A percentile compares a stretch with the other conserved stretches of the same genome.
phyloP scores from a whole-genome alignment of 1,140 invertebrate genomes.

The Vanessa atalanta region DNA sequence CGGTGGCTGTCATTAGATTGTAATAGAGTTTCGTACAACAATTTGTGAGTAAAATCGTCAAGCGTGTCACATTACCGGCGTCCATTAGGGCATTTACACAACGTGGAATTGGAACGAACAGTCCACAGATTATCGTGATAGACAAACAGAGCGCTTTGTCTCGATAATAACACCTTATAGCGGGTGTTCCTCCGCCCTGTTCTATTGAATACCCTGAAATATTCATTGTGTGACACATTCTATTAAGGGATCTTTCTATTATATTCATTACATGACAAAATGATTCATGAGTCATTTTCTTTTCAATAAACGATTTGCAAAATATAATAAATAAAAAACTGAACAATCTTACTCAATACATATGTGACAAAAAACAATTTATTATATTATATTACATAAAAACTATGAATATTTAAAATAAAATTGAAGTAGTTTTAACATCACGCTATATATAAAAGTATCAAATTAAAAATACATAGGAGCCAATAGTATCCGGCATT shows the following conservation, averaged over 20 bases:
- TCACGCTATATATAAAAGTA: constrained; percentile 36
- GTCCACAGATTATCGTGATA: constrained; percentile 79
- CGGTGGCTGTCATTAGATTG: constrained; percentile 76
- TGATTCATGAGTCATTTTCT: no score
- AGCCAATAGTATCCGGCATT: constrained; percentile 42
- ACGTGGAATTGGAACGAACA: constrained; percentile 79
- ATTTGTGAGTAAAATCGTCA: constrained; percentile 80
- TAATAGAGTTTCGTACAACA: constrained; percentile 78
- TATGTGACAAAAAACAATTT: no score
- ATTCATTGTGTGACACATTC: constrained; percentile 48
- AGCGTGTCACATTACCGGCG: constrained; percentile 79
- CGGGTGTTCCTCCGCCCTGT: constrained; percentile 50
- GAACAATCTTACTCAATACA: no score
- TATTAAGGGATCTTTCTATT: constrained; percentile 3
- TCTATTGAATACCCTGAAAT: constrained; percentile 40
- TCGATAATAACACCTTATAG: constrained; percentile 73
- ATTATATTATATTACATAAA: background rate
- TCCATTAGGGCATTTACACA: constrained; percentile 80
- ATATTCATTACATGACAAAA: background rate
- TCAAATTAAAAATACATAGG: constrained; percentile 19
- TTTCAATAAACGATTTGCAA: no score
- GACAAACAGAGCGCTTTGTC: constrained; percentile 78
- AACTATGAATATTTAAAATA: background rate
- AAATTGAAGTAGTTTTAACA: background rate
- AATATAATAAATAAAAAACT: no score